phyloP scores from a whole-genome alignment of 2,888 invertebrate genomes.

The Erpobdella octoculata region DNA sequence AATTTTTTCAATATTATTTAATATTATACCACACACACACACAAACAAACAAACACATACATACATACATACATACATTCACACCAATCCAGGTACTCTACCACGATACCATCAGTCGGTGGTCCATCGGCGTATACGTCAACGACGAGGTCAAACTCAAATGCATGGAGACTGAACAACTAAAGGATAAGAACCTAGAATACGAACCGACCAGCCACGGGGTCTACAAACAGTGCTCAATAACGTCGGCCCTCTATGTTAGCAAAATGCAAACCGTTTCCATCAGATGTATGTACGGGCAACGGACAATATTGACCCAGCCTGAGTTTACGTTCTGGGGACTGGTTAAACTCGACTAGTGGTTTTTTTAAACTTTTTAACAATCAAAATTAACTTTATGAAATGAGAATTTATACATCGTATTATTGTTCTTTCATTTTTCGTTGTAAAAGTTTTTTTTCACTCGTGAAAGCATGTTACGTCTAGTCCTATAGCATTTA shows the following conservation, averaged over 20 bases:
- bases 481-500: too few relatives aligned
- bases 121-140: conserved; percentile 28
- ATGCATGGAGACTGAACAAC: conserved; percentile 30
- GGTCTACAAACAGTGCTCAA: conserved; percentile 29
- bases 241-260: conserved; percentile 14
- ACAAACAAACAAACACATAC: too few relatives aligned
- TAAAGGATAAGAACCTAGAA: conserved; percentile 9
- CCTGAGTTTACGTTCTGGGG: conserved; percentile 32
- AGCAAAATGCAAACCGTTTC: conserved; percentile 19
- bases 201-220: conserved; percentile 26
- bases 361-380: too few relatives aligned
- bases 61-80: too few relatives aligned
- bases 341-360: conserved; percentile 15
- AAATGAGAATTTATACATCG: too few relatives aligned
- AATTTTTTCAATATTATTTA: too few relatives aligned
- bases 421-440: too few relatives aligned
- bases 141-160: conserved; percentile 10
- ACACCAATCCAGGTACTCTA: conserved; percentile 30
- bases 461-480: too few relatives aligned
- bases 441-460: too few relatives aligned
- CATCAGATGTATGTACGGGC: conserved; percentile 28
- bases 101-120: conserved; percentile 28
- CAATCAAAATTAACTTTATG: too few relatives aligned
- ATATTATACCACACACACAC: too few relatives aligned
- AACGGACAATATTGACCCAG: conserved; percentile 21